These are phyloP conservation scores for Cerastis leucographa DNA, from an alignment of 2,888 invertebrate species.

Conservation along the genomic window DNA sequence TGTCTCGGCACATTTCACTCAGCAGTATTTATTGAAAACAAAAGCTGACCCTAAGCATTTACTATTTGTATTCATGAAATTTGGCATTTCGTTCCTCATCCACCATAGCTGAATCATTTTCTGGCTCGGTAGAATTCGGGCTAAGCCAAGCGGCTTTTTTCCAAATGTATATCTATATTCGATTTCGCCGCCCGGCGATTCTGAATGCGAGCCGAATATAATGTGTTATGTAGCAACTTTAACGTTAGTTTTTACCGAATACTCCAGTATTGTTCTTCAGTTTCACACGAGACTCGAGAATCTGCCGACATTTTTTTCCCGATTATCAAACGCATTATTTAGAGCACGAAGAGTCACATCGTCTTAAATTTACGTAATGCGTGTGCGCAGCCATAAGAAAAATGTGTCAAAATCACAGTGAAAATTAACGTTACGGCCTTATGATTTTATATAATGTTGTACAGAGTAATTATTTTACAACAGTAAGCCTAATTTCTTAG, in stretches of 20 bases:
- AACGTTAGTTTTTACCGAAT: conserved; percentile 35
- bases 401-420: conserved; percentile 47
- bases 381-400: conserved; percentile 61
- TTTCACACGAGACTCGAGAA: conserved; percentile 72
- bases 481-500: conserved; percentile 53
- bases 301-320: conserved; percentile 67
- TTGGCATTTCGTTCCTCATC: background rate
- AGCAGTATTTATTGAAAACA: background rate
- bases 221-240: background rate
- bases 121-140: background rate
- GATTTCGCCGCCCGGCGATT: background rate
- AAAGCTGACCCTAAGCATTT: background rate
- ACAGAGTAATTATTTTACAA: conserved; percentile 60
- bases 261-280: conserved; percentile 40
- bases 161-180: background rate
- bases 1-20: background rate
- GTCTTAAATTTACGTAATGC: conserved; percentile 75
- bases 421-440: conserved; percentile 63
- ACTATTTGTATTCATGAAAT: background rate
- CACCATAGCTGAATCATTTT: background rate
- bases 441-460: conserved; percentile 55
- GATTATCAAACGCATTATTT: conserved; percentile 75
- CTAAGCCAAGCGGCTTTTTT: background rate
- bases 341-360: conserved; percentile 74
- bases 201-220: background rate